Conservation (phyloP, 2,888 invertebrate genomes). For the Trypoxylon attenuatum region DNA sequence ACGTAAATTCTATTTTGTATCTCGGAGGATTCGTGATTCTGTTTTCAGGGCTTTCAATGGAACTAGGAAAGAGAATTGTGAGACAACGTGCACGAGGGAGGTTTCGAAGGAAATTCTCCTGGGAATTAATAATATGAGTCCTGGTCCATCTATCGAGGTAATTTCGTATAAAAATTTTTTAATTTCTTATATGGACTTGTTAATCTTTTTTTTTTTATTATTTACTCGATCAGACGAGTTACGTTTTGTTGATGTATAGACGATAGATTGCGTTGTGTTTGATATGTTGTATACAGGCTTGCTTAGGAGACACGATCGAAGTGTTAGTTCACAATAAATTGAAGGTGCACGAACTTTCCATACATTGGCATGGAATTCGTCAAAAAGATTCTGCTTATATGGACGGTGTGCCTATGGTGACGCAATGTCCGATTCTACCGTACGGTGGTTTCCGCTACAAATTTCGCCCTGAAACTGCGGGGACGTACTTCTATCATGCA, state of each 20-base stretch:
- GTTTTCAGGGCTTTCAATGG: constrained; percentile 18
- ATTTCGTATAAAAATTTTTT: not conserved
- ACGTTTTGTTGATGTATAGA: not conserved
- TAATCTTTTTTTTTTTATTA: not conserved
- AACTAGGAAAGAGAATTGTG: not conserved
- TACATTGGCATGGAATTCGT: constrained; percentile 76
- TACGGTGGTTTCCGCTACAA: constrained; percentile 66
- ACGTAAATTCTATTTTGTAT: too few relatives aligned
- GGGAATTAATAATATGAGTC: constrained; percentile 60
- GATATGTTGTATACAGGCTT: constrained; percentile 41
- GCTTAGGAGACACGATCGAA: constrained; percentile 60
- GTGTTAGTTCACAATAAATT: constrained; percentile 57
- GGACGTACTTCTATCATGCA: constrained; percentile 60
- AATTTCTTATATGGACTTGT: too few relatives aligned
- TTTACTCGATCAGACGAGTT: not conserved
- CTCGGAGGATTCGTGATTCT: not conserved
- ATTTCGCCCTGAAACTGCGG: constrained; percentile 51
- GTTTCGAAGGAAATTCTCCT: constrained; percentile 12
- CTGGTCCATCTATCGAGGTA: constrained; percentile 65
- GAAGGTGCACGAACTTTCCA: constrained; percentile 58
- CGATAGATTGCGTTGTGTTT: too few relatives aligned
- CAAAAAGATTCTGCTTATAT: constrained; percentile 67
- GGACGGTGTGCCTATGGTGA: constrained; percentile 74
- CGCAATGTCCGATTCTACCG: constrained; percentile 73
- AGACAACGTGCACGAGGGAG: not conserved